Evolutionary conservation across 2,888 invertebrate genomes (phyloP), one percentile per base, ranked within the genome.

Genomic region (Chirona hameri): DNA sequence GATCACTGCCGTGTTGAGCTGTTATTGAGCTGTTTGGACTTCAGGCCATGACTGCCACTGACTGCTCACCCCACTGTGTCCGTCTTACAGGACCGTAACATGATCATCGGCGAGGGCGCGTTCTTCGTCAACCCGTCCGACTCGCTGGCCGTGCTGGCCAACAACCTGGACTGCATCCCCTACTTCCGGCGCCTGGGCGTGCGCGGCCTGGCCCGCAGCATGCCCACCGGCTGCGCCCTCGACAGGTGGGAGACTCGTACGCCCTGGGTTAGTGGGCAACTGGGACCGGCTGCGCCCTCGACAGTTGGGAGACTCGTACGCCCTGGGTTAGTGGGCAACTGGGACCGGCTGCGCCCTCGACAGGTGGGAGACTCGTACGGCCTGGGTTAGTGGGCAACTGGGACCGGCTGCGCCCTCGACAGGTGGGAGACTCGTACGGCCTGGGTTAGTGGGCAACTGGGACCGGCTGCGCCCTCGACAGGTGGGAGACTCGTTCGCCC

Each of bases 101-200:
- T 98, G 99, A 95, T 99, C 86, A 92, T 99, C 82, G 99, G 99
- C 18, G 92, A 93, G 87, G 92, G 92, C 84, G 98, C 97, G 7
- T 99, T 99, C 90, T 99, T 99, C 90, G 98, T 99, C 24, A 98
- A 97, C 0, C 99, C 99, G 0, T 97, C 96, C 82, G 99, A 99
- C 88, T 94, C 98, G 21, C 90, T 99, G 86, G 99, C 99, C 0
- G 96, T 97, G 7, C 91, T 99, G 84, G 99, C 98, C 7, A 94
- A 95, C 87, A 94, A 98, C 88, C 89, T 98, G 84, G 91, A 93
- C 46, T 92, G 92, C 87, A 97, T 99, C 87, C 99, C 99, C 0
- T 99, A 99, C 90, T 99, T 99, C 90, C 89, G 92, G 87, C 92
- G 93, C 86, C 91, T 92, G 81, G 95, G 95, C 0, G 91, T 98